Base-by-base conservation (phyloP, 2,888 invertebrate genomes). In the Tenthredo livida region DNA sequence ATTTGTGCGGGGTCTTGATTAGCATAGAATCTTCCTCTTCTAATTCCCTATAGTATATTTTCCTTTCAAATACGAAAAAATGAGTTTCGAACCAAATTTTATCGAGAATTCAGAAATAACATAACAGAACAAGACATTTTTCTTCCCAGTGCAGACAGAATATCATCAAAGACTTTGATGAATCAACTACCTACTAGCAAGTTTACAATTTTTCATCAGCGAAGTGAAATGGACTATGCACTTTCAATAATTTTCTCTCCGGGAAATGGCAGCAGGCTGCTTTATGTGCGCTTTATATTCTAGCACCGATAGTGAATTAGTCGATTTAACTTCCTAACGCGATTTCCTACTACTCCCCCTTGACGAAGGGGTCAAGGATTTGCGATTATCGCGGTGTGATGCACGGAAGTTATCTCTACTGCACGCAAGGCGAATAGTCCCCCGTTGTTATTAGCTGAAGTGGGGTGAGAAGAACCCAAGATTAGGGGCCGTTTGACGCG, bases 401-500 rank as follows among this genome's bases (percentile, higher is more conserved):
- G 77, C 54, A 54, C 29, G 50, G 33, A n/a, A 77, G 77, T 54
- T 21, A 77, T 77, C 50, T 50, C 25, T 50, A n/a, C 25, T 54
- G 77, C 29, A n/a, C 54, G 54, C 54, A 77, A 54, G n/a, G 15
- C 29, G 25, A 17, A 29, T 50, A 33, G 54, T 33, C 12, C 43
- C 77, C 77, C 54, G 50, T 17, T 50, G 77, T 33, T 50, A 54
- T 54, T 77, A 29, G 47, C 77, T 29, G 54, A n/a, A n/a, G n/a
- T 54, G 54, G 54, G 54, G 54, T 77, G n/a, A 17, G 47, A 77
- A 15, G 77, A 15, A 29, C 77, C 21, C 29, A 77, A 77, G 77
- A 77, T 77, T 77, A 77, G n/a, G 72, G 54, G 54, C 54, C 77
- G 12, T 77, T 54, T 77, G 77, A 54, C 50, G 77, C 29, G 50